Evolutionary conservation across 2,888 invertebrate genomes (phyloP).

Genomic region (Andrena dorsata): DNA sequence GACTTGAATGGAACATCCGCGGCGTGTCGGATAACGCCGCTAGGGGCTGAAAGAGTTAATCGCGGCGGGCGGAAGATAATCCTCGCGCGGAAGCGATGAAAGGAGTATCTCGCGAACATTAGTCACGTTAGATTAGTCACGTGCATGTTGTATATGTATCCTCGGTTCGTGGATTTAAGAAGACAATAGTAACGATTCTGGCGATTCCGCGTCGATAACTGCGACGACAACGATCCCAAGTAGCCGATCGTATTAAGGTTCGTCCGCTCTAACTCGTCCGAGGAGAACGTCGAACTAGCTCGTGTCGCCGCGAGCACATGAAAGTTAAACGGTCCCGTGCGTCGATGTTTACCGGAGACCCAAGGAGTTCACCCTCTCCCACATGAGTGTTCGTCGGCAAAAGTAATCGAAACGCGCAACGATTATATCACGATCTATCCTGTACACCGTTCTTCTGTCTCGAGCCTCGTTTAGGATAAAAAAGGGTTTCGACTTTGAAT

Average conservation of each 20-base stretch:
- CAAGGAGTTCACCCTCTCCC: background rate
- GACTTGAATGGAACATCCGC: background rate
- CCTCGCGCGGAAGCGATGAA: background rate
- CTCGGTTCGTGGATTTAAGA: constrained; percentile 58
- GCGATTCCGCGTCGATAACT: constrained; percentile 23
- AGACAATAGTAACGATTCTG: constrained; percentile 60
- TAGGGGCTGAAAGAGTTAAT: constrained; percentile 35
- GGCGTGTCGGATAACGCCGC: too few relatives aligned
- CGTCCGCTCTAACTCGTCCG: constrained; percentile 7
- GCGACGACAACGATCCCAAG: constrained; percentile 17
- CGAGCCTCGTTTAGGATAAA: constrained; percentile 20
- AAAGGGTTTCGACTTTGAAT: background rate
- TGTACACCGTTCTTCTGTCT: constrained; percentile 10
- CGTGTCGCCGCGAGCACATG: too few relatives aligned
- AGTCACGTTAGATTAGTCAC: constrained; percentile 52
- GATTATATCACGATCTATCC: constrained; percentile 16
- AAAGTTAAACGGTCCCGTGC: too few relatives aligned
- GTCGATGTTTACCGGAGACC: background rate
- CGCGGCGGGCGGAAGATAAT: constrained; percentile 1
- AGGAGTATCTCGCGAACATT: constrained; percentile 36
- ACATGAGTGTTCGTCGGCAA: background rate
- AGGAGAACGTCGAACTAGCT: background rate
- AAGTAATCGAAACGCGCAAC: background rate
- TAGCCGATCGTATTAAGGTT: constrained; percentile 28
- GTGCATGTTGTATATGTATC: constrained; percentile 63